Conservation (phyloP, 2,113 vertebrate species). For the Spea bombifrons region DNA sequence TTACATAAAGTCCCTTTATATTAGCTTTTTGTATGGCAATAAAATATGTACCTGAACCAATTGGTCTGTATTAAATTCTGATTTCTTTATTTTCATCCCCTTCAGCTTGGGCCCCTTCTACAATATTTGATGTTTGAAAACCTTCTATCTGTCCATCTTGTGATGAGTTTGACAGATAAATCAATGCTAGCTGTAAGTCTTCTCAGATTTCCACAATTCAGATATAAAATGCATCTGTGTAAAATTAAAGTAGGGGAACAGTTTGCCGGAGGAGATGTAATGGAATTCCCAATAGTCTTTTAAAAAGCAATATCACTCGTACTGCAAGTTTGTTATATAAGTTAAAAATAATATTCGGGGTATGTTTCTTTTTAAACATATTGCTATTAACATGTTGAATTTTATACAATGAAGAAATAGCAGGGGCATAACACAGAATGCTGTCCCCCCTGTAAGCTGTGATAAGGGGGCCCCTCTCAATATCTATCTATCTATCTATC, state of each 20-base stretch:
- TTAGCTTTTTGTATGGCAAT: slow-evolving; percentile 21
- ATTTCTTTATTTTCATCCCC: slow-evolving; percentile 32
- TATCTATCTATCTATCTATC: too few species aligned
- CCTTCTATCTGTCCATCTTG: slow-evolving; percentile 29
- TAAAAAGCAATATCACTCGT: slow-evolving; percentile 33
- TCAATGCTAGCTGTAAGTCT: slow-evolving; percentile 32
- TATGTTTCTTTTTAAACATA: background rate
- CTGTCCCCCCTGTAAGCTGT: too few species aligned
- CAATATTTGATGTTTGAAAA: slow-evolving; percentile 36
- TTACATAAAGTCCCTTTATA: slow-evolving; percentile 43
- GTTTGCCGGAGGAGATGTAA: slow-evolving; percentile 25
- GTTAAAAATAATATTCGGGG: background rate
- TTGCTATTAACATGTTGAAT: too few species aligned
- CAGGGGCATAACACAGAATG: too few species aligned
- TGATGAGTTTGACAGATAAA: slow-evolving; percentile 47
- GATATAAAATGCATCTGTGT: slow-evolving; percentile 47
- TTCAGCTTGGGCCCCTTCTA: slow-evolving; percentile 7
- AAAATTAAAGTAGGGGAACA: slow-evolving; percentile 29
- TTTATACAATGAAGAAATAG: too few species aligned
- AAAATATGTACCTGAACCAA: slow-evolving; percentile 37
- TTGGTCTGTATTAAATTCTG: slow-evolving; percentile 35
- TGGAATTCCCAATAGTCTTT: slow-evolving; percentile 30
- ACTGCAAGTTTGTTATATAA: slow-evolving; percentile 28
- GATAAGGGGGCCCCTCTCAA: too few species aligned
- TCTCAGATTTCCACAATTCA: slow-evolving; percentile 41